These are phyloP conservation scores for Dryococelus australis DNA, from an alignment of 2,888 invertebrate genomes.

Conservation along the genomic window DNA sequence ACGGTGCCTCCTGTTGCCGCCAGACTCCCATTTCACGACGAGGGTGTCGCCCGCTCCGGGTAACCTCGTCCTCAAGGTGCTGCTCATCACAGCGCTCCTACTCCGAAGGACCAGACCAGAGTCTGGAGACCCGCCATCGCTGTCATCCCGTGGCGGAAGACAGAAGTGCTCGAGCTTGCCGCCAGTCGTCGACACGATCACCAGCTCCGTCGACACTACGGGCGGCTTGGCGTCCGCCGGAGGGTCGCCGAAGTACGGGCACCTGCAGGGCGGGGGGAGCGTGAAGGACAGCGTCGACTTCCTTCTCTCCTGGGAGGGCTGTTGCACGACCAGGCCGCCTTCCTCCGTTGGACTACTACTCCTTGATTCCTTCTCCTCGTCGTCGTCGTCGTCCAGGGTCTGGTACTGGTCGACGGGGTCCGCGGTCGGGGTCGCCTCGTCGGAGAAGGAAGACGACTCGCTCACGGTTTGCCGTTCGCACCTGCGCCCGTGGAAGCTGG, in stretches of 20 bases:
- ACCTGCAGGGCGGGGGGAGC: constrained; percentile 79
- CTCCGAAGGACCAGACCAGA: background rate
- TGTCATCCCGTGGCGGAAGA: background rate
- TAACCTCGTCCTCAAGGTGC: background rate
- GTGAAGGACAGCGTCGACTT: constrained; percentile 51
- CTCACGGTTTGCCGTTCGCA: constrained; percentile 36
- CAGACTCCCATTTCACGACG: constrained; percentile 74
- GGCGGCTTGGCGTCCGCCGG: constrained; percentile 57
- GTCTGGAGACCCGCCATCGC: constrained; percentile 19
- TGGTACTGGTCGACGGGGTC: constrained; percentile 30
- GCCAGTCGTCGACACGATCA: background rate
- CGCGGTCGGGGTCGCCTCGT: background rate
- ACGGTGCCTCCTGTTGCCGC: constrained; percentile 31
- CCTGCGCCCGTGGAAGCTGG: constrained; percentile 33
- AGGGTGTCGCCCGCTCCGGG: constrained; percentile 40
- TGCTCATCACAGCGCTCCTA: background rate
- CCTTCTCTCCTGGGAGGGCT: background rate
- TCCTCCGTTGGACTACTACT: constrained; percentile 17
- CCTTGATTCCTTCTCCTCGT: constrained; percentile 40
- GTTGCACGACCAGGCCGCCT: background rate
- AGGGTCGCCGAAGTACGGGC: constrained; percentile 79
- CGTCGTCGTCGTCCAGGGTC: background rate
- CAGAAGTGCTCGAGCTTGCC: constrained; percentile 23
- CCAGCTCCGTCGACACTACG: background rate
- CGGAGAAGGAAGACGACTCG: constrained; percentile 31